A percentile compares a stretch with the other conserved stretches of the same genome.
These are phyloP conservation scores for Machimus atricapillus DNA, from an alignment of 2,888 invertebrate genomes.

Conservation along the genomic window DNA sequence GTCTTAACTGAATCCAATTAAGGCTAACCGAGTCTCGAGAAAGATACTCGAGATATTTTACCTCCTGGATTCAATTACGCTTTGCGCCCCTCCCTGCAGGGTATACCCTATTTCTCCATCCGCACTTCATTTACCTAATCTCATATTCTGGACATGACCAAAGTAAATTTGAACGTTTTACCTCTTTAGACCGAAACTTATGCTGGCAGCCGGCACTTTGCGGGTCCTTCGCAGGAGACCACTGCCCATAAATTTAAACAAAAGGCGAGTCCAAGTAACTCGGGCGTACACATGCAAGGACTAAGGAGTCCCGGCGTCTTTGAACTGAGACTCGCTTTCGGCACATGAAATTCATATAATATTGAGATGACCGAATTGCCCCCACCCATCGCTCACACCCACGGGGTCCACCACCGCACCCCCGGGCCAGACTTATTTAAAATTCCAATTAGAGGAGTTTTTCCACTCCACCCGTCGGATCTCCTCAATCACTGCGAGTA, in stretches of 20 bases:
- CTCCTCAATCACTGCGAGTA: neutral
- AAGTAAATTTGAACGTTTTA: slow-evolving; percentile 41
- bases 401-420: neutral
- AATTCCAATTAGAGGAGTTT: neutral
- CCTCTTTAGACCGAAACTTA: slow-evolving; percentile 26
- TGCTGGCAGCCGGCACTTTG: slow-evolving; percentile 32
- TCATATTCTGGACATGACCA: slow-evolving; percentile 47
- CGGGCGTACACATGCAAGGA: neutral
- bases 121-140: slow-evolving; percentile 46
- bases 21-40: slow-evolving; percentile 15
- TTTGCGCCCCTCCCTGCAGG: neutral
- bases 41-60: slow-evolving; percentile 28
- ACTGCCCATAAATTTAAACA: slow-evolving; percentile 39
- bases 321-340: neutral
- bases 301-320: slow-evolving; percentile 1
- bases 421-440: neutral
- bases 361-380: slow-evolving; percentile 26
- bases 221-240: slow-evolving; percentile 10
- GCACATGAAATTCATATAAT: slow-evolving; percentile 34
- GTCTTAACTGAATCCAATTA: slow-evolving; percentile 36
- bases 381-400: neutral
- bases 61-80: slow-evolving; percentile 24
- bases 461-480: neutral
- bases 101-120: slow-evolving; percentile 9
- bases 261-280: slow-evolving; percentile 35